Percentiles rank a stretch among this genome's conserved stretches.
Conservation (phyloP, 2,113 vertebrate species). For the Tor tambroides region DNA sequence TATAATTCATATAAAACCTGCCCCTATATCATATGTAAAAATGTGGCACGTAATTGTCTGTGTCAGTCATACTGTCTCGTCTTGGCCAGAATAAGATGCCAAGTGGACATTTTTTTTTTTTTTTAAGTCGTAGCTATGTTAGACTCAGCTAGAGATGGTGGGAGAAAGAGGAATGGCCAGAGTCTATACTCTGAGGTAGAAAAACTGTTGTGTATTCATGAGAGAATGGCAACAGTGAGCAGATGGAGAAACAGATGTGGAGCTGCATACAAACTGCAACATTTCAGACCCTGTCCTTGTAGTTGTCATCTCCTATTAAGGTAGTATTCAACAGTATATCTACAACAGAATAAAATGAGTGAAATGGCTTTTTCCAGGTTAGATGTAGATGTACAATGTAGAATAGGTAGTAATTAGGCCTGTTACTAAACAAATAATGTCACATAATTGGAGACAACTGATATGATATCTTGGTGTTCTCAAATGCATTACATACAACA, state of each 20-base stretch:
- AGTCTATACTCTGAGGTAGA: conserved; percentile 13
- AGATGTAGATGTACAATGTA: not conserved
- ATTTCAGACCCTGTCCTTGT: conserved; percentile 45
- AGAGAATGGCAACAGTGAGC: conserved; percentile 23
- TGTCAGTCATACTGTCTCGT: not conserved
- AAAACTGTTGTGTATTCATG: conserved; percentile 39
- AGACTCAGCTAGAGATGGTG: not conserved
- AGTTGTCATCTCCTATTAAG: conserved; percentile 14
- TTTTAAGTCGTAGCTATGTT: not conserved
- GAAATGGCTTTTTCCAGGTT: not conserved
- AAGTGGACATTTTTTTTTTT: too few relatives aligned
- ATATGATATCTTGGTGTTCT: not conserved
- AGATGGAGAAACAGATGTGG: conserved; percentile 48
- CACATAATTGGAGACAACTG: not conserved
- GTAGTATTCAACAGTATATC: conserved; percentile 1
- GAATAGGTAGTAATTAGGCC: not conserved
- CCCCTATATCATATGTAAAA: too few relatives aligned
- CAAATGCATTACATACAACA: not conserved
- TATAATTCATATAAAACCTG: not conserved
- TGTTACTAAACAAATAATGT: not conserved
- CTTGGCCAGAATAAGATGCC: not conserved
- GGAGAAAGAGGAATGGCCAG: not conserved
- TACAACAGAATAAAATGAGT: not conserved
- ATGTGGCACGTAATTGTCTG: too few relatives aligned
- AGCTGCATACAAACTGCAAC: conserved; percentile 36